Evolutionary conservation across 2,113 vertebrate genomes (phyloP).

Genomic region (Smithornis capensis): DNA sequence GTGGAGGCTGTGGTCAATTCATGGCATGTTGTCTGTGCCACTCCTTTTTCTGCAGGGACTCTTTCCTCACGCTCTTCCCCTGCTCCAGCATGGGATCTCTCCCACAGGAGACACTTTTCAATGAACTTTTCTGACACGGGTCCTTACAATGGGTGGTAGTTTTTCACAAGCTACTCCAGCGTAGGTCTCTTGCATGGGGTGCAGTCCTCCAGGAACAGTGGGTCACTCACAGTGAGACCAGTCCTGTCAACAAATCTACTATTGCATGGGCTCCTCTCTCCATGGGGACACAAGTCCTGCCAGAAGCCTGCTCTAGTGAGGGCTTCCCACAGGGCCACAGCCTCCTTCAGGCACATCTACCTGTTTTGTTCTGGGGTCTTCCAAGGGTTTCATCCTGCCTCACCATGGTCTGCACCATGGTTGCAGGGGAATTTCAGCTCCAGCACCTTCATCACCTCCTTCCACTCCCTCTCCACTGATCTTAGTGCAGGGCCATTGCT

Average conservation of each 20-base stretch:
- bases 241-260: too few species aligned
- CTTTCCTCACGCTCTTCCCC: not conserved
- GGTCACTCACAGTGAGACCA: not conserved
- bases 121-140: not conserved
- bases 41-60: not conserved
- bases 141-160: not conserved
- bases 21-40: not conserved
- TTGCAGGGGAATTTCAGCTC: not conserved
- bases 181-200: too few species aligned
- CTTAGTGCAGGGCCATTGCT: not conserved
- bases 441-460: not conserved
- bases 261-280: too few species aligned
- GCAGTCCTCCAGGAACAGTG: not conserved
- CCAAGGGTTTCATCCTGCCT: not conserved
- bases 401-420: accelerated
- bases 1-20: not conserved
- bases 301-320: too few species aligned
- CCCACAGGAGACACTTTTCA: not conserved
- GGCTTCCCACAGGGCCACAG: not conserved
- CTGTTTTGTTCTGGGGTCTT: not conserved
- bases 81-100: not conserved
- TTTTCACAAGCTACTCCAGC: not conserved
- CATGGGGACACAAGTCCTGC: not conserved
- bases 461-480: not conserved
- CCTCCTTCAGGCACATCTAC: not conserved